Percentiles rank a stretch among this genome's conserved stretches.
Evolutionary conservation across 2,113 vertebrate species (phyloP).

Genomic region (Psophia crepitans): DNA sequence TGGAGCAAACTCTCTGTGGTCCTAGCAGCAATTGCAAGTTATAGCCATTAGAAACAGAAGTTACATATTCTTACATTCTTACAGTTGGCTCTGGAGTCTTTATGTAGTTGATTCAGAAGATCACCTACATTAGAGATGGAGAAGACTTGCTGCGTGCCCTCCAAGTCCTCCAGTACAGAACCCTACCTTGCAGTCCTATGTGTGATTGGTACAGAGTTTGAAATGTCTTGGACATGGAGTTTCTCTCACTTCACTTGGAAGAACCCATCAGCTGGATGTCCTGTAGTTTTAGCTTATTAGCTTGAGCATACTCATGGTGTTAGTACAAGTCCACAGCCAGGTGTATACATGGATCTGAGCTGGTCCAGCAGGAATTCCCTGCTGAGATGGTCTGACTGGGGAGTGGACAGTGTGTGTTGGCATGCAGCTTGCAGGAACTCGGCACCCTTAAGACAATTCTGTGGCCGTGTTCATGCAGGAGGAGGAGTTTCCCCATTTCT

Average conservation of each 20-base stretch:
- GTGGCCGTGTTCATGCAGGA: background rate
- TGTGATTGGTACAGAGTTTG: background rate
- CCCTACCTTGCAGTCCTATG: background rate
- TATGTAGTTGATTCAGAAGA: background rate
- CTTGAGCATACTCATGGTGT: background rate
- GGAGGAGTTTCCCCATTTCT: constrained; percentile 38
- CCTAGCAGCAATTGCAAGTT: background rate
- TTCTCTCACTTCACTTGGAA: background rate
- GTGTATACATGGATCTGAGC: background rate
- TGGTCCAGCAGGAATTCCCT: background rate
- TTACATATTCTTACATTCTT: background rate
- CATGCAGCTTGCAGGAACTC: background rate
- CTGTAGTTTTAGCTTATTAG: background rate
- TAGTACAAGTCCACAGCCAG: background rate
- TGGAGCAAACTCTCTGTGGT: background rate
- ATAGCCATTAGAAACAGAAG: background rate
- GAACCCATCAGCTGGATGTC: background rate
- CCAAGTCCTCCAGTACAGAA: background rate
- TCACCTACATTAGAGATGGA: background rate
- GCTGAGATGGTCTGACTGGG: background rate
- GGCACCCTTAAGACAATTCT: constrained; percentile 36
- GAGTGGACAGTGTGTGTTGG: background rate
- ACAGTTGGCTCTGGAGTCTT: background rate
- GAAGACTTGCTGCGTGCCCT: background rate
- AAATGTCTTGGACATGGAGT: background rate